These are phyloP conservation scores for Malurus leucopterus DNA, from an alignment of 2,797 vertebrate species.

Conservation along the genomic window DNA sequence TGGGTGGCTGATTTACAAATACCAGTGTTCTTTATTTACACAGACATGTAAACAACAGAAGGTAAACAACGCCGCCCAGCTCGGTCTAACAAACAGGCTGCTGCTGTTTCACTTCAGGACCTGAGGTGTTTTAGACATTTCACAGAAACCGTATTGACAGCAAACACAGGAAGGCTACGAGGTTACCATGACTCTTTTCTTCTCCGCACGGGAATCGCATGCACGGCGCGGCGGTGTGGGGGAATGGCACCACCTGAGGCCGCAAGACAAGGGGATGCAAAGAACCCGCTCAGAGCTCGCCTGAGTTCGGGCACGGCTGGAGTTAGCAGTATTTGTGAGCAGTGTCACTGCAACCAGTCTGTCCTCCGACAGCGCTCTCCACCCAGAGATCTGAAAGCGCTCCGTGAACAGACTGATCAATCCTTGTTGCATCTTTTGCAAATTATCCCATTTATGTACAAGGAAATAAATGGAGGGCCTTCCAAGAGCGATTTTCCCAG, in stretches of 20 bases:
- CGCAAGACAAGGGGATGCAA: neutral
- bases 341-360: neutral
- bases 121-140: constrained; percentile 62
- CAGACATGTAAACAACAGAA: constrained; percentile 65
- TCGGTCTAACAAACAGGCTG: constrained; percentile 54
- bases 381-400: neutral
- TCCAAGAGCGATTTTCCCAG: neutral
- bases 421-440: neutral
- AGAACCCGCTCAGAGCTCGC: neutral
- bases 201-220: neutral
- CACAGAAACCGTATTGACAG: constrained; percentile 56
- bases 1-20: constrained; percentile 48
- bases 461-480: neutral
- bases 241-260: neutral
- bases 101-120: constrained; percentile 57
- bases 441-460: neutral
- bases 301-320: neutral
- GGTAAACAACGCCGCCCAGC: constrained; percentile 56
- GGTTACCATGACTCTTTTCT: constrained; percentile 13
- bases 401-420: neutral
- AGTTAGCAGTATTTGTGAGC: neutral
- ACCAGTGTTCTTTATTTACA: constrained; percentile 62
- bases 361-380: neutral
- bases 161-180: constrained; percentile 24
- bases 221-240: rapidly evolving